Conservation (phyloP, 2,113 vertebrate species). For the Condylura cristata region DNA sequence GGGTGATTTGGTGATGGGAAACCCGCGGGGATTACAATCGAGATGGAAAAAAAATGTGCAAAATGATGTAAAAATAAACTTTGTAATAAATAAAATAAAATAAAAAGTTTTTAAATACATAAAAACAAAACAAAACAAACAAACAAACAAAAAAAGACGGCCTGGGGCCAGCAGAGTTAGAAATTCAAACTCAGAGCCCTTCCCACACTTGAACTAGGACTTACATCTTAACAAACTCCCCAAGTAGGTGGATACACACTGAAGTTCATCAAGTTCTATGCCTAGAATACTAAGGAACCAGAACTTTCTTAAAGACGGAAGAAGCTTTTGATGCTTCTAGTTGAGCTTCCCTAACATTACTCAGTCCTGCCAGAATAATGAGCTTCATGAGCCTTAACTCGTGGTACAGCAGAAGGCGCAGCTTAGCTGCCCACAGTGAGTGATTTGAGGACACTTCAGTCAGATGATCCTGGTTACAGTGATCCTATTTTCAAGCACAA, state of each 20-base stretch:
- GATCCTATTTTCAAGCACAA: not conserved
- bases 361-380: not conserved
- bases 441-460: not conserved
- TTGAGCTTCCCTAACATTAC: not conserved
- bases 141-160: too few species aligned
- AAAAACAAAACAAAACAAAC: too few species aligned
- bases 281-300: not conserved
- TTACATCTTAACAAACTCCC: not conserved
- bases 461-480: not conserved
- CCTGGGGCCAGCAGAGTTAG: not conserved
- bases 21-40: too few species aligned
- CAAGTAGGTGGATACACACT: not conserved
- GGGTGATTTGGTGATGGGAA: too few species aligned
- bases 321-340: not conserved
- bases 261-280: not conserved
- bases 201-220: not conserved
- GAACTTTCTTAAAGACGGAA: not conserved
- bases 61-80: too few species aligned
- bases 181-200: not conserved
- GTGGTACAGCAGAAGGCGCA: not conserved
- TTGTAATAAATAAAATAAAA: too few species aligned
- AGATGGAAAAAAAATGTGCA: too few species aligned
- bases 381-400: not conserved
- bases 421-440: not conserved
- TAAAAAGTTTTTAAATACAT: too few species aligned